Percentiles rank a stretch among this genome's conserved stretches.
Conservation (phyloP, 2,113 vertebrate genomes). For the Phaethornis superciliosus region DNA sequence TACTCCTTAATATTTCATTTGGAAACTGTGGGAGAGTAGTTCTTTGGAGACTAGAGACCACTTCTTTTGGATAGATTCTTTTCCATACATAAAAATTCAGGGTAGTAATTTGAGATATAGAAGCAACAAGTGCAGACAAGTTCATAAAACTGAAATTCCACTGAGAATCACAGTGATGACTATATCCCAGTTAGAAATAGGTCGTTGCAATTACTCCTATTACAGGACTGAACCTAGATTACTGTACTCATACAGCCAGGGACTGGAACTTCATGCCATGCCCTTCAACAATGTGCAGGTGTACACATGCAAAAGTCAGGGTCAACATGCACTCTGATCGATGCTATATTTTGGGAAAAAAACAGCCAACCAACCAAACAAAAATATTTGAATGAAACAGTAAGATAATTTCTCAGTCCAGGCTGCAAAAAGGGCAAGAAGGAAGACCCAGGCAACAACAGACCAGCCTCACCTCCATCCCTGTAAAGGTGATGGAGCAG, state of each 20-base stretch:
- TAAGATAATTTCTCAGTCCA: no score
- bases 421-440: no score
- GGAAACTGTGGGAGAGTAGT: background rate
- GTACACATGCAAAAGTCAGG: background rate
- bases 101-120: background rate
- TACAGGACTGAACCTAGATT: background rate
- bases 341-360: background rate
- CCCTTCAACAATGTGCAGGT: fast-evolving
- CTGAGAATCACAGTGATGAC: background rate
- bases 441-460: no score
- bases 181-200: background rate
- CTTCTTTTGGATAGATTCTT: background rate
- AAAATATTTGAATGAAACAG: background rate
- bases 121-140: conserved; percentile 2
- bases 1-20: background rate
- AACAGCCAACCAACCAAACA: no score
- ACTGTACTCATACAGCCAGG: background rate
- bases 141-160: background rate
- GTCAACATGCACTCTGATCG: background rate
- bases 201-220: background rate
- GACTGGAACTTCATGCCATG: background rate
- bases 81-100: background rate
- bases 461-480: no score
- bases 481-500: no score
- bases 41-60: background rate